phyloP scores from a whole-genome alignment of 2,113 vertebrate species.

The Callospermophilus lateralis region DNA sequence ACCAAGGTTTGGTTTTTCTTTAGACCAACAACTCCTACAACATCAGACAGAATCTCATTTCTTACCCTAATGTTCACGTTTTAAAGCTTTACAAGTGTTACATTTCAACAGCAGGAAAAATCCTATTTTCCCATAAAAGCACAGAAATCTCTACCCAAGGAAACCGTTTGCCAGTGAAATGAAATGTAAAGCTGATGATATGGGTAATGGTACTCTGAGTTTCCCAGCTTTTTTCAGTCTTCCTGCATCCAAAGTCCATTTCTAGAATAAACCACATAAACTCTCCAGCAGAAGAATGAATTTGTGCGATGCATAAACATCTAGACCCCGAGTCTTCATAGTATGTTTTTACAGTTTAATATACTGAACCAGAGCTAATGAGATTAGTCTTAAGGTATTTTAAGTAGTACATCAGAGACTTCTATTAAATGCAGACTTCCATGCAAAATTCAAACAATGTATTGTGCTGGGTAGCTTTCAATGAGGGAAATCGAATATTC shows the following conservation, averaged over 20 bases:
- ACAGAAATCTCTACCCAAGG: not conserved
- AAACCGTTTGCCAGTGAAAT: not conserved
- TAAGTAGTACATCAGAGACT: not conserved
- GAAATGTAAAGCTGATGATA: not conserved
- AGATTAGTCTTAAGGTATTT: not conserved
- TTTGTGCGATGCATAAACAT: not conserved
- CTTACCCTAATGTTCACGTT: not conserved
- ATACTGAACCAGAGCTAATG: not conserved
- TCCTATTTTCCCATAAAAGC: not conserved
- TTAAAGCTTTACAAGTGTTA: conserved; percentile 54
- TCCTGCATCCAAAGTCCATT: not conserved
- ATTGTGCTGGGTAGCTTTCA: not conserved
- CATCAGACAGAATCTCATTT: not conserved
- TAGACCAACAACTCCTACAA: not conserved
- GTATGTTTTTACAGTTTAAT: not conserved
- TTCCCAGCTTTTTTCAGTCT: not conserved
- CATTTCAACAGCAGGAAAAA: not conserved
- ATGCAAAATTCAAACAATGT: conserved; percentile 21
- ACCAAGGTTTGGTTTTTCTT: not conserved
- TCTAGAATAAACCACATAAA: not conserved
- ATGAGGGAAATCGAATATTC: not conserved
- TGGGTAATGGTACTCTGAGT: not conserved
- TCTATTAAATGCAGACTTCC: not conserved
- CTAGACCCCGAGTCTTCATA: not conserved
- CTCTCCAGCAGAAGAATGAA: not conserved